Evolutionary conservation across 2,888 invertebrate species (phyloP), one percentile per base, ranked within the genome.

Genomic region (Vanessa cardui): DNA sequence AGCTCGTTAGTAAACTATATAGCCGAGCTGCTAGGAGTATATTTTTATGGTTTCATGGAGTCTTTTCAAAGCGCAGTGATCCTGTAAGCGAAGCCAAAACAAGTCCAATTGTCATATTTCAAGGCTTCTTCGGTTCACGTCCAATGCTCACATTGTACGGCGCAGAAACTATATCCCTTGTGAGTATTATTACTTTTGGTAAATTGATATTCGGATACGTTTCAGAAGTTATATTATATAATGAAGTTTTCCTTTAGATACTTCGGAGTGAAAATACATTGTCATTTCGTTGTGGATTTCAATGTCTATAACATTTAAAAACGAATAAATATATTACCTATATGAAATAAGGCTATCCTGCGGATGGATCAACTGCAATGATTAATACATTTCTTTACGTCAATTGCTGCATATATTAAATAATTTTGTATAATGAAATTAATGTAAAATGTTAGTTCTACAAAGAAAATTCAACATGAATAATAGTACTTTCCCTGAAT

Each of bases 211-310:
- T 26, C 3, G 26, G 26, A 3, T 26, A 26, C 26, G 26, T 26
- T 26, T 26, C 26, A 26, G 26, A 26, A 26, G 26, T 26, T 26
- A 26, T 56, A 26, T 21, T 26, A 26, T 16, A 49, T n/a, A 49
- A 18, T 49, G 49, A 9, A 26, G 12, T 21, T n/a, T 46, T 68
- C 49, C 75, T 72, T 54, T 66, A 88, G 88, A 69, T 88, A 44
- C 74, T 87, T 18, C 79, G 87, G n/a, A 78, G 80, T 58, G 88
- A 88, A 75, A 85, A 87, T 69, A 74, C 73, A 70, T 62, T 80
- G 66, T 88, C 88, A 3, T 61, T 78, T 4, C 78, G 89, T 7
- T 80, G 82, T 2, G 88, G 87, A 16, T 85, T 89, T 45, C 64
- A 73, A 31, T 80, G 83, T 2, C 73, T 88, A 8, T 79, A 81